Percentiles rank a stretch among this genome's conserved stretches.
phyloP scores from a whole-genome alignment of 2,113 vertebrate species.

The Proterorhinus semilunaris region DNA sequence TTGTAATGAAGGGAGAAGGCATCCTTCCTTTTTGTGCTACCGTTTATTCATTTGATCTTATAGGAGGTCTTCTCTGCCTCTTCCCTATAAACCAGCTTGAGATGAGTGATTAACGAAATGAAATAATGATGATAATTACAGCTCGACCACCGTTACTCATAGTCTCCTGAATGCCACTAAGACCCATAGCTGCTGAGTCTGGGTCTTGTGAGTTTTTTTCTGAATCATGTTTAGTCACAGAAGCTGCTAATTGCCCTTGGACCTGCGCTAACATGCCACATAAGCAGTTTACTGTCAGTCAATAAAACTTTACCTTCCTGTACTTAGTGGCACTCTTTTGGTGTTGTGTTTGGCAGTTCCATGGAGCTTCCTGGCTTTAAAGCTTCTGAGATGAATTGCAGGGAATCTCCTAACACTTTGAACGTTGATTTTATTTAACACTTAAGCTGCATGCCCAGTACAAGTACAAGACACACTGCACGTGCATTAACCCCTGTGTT shows the following conservation, averaged over 20 bases:
- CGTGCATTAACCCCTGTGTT: too few relatives aligned
- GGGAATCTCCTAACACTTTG: background rate
- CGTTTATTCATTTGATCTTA: background rate
- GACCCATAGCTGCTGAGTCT: background rate
- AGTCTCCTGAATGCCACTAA: background rate
- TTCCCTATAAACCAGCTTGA: background rate
- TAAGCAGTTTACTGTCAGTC: constrained; percentile 1
- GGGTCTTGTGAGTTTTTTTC: background rate
- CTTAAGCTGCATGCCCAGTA: background rate
- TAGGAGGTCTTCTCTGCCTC: background rate
- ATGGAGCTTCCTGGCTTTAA: background rate
- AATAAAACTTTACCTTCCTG: background rate
- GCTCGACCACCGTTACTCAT: background rate
- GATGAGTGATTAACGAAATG: background rate
- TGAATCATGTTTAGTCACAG: constrained; percentile 11
- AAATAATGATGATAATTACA: constrained; percentile 6
- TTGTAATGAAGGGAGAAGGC: background rate
- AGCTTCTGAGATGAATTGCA: background rate
- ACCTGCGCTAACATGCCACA: constrained; percentile 3
- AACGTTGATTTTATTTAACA: background rate
- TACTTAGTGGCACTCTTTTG: background rate
- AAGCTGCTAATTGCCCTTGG: constrained; percentile 5
- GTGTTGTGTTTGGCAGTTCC: background rate
- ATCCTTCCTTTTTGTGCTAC: background rate
- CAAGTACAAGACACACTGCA: background rate